Evolutionary conservation across 1,140 invertebrate genomes (phyloP), one percentile per base, ranked within the genome.

Genomic region (Drosophila nasuta): DNA sequence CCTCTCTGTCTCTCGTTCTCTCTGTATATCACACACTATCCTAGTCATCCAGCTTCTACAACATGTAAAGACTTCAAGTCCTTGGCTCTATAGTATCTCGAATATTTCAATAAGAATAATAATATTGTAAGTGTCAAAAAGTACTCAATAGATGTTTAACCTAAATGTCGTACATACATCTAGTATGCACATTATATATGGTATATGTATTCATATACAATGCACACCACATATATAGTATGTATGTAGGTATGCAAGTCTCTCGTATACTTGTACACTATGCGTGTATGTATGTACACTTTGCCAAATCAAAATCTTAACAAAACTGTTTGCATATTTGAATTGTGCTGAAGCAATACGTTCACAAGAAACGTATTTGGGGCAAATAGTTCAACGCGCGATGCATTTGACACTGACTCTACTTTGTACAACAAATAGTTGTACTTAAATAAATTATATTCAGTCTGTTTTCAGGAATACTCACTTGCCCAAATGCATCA

Each of bases 141-240:
- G 41, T 45, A 54, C 25, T 46, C 8, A 8, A 46, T 70, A 45
- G 17, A 17, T 68, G 65, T 74, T 58, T 57, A 65, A 75, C 63
- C 56, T 76, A 60, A 75, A 65, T 67, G 63, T 76, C 56, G 45
- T 64, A 68, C 45, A 65, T 54, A 63, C 56, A 66, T 54, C 57
- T 35, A 56, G 25, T 33, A 59, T 52, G 66, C 17, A 43, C n/a
- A 43, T 60, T 59, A 78, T 15, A 30, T 15, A 20, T 35, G 71
- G 66, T 59, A 78, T 15, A 30, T 15, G 28, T 35, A 76, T 48
- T 11, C 38, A 46, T 65, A 56, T 45, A 45, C 6, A 28, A 20
- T 17, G 52, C 49, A n/a, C 20, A 20, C 20, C 20, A 20, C 20
- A 20, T 20, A 20, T 17, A 20, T 20, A 20, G 17, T 20, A 20